Percentiles rank a stretch among this genome's conserved stretches.
Conservation (phyloP, 2,797 vertebrate genomes). For the Sebastes cheni region DNA sequence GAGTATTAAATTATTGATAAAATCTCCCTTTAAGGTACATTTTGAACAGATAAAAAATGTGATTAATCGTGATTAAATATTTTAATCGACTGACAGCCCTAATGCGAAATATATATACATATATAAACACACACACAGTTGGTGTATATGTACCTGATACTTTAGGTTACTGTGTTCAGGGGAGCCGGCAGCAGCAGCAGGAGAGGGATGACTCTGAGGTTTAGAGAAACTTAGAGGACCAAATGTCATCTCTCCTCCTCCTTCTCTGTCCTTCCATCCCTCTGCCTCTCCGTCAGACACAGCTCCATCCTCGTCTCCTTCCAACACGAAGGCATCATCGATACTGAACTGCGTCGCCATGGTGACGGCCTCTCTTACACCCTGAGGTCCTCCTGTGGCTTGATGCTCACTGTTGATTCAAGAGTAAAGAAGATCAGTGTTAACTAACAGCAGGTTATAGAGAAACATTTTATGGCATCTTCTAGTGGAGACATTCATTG, state of each 20-base stretch:
- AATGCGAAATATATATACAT: too few relatives aligned
- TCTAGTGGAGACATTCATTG: background rate
- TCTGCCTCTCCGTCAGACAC: conserved; percentile 71
- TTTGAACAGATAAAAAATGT: too few relatives aligned
- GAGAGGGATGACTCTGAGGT: conserved; percentile 72
- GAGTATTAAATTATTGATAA: too few relatives aligned
- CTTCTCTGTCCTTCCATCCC: conserved; percentile 78
- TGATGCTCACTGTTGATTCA: conserved; percentile 61
- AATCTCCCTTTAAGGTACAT: too few relatives aligned
- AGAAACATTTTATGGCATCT: background rate
- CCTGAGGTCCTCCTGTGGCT: conserved; percentile 20
- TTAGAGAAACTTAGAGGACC: conserved; percentile 83
- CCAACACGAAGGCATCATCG: conserved; percentile 90
- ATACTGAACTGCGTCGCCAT: conserved; percentile 86
- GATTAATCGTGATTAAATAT: too few relatives aligned
- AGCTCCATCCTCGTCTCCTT: conserved; percentile 82
- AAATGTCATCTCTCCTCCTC: conserved; percentile 84
- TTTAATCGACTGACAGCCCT: too few relatives aligned
- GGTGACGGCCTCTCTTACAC: conserved; percentile 52
- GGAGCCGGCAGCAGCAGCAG: conserved; percentile 53
- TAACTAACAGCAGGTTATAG: too few relatives aligned
- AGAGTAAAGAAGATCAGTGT: background rate
- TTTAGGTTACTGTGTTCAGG: conserved; percentile 88
- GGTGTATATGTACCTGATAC: conserved; percentile 81
- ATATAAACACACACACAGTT: background rate